These are phyloP conservation scores for Idaea dimidiata DNA, from an alignment of 2,888 invertebrate genomes.

Conservation along the genomic window DNA sequence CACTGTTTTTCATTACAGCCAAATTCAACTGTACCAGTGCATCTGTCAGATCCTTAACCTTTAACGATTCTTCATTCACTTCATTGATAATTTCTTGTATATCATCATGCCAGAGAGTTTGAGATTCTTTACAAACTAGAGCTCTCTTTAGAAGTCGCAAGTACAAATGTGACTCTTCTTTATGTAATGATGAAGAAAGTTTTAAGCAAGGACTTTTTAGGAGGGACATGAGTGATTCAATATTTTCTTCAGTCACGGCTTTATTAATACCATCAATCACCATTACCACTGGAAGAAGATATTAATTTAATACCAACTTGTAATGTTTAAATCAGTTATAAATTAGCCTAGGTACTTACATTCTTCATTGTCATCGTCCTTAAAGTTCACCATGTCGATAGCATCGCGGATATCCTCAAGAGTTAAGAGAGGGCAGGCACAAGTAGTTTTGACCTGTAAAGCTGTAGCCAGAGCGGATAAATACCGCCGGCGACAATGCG, in stretches of 20 bases:
- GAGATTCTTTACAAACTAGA: conserved; percentile 74
- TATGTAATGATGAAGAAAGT: conserved; percentile 58
- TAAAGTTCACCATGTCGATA: conserved; percentile 83
- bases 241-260: conserved; percentile 79
- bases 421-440: conserved; percentile 81
- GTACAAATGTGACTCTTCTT: conserved; percentile 76
- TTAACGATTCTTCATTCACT: conserved; percentile 71
- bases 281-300: conserved; percentile 70
- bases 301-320: conserved; percentile 1
- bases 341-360: conserved; percentile 49
- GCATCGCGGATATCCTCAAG: conserved; percentile 84
- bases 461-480: conserved; percentile 68
- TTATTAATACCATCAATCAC: conserved; percentile 82
- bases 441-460: conserved; percentile 71
- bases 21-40: conserved; percentile 67
- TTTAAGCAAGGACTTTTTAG: conserved; percentile 74
- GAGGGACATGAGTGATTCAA: conserved; percentile 64
- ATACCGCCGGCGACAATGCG: conserved; percentile 79
- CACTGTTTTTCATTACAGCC: conserved; percentile 63
- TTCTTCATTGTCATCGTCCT: conserved; percentile 81
- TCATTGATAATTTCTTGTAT: conserved; percentile 70
- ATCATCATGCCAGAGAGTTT: conserved; percentile 82
- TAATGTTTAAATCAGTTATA: neutral
- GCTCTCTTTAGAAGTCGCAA: conserved; percentile 75
- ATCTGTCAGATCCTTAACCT: conserved; percentile 71